Evolutionary conservation across 2,797 vertebrate species (phyloP), one percentile per base, ranked within the genome.

Genomic region (Micrastur ruficollis): DNA sequence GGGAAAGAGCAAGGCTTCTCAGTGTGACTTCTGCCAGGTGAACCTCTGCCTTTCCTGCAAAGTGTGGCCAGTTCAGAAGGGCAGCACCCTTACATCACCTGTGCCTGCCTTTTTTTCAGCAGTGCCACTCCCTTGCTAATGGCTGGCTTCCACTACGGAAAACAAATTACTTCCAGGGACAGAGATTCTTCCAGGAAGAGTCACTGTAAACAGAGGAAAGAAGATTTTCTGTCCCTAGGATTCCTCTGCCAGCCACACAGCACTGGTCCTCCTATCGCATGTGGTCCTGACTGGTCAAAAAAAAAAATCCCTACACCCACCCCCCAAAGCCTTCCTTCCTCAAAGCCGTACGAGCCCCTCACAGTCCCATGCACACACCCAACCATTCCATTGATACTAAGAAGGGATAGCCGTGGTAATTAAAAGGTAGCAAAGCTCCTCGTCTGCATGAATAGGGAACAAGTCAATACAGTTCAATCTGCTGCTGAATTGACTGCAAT

Each of bases 401-500:
- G 86, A 73, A 90, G 58, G 75, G 50, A 61, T 58, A 92, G 73
- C 17, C 2, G 0, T 56, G 73, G 83, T 97, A 97, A 98, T 97
- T 98, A 97, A 97, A 97, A 89, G 89, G 92, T 93, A 97, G 81
- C 81, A 92, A 83, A 96, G 71, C 82, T 85, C 52, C 70, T 90
- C 25, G 40, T 61, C 92, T 93, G 92, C 93, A 72, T 79, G 89
- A 93, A 89, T 34, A 84, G 89, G 56, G 97, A 66, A 96, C 86
- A 56, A 94, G 95, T 97, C 83, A 56, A 97, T 97, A 92, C 65
- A 59, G 95, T 89, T 97, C 96, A 95, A 91, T 97, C 97, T 97
- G 90, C 82, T 94, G 82, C 91, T 93, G 93, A 97, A 97, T 70
- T 96, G 96, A 96, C 93, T 95, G 91, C 94, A 96, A 97, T 98